Conservation (phyloP, 2,797 vertebrate genomes). For the Linurgus olivaceus region DNA sequence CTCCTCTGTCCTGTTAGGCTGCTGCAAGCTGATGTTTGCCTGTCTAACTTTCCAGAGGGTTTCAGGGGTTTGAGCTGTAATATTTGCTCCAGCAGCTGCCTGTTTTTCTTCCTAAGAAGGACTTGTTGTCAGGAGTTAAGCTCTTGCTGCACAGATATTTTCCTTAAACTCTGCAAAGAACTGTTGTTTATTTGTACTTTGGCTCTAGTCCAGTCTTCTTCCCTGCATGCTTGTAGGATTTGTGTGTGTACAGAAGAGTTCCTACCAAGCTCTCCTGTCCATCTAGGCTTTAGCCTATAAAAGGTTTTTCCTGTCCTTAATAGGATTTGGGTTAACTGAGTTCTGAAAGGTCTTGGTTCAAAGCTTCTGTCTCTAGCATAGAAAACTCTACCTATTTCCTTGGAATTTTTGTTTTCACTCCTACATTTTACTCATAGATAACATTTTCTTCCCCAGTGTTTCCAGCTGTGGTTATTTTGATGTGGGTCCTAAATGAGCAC, state of each 20-base stretch:
- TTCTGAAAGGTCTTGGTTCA: neutral
- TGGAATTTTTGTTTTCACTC: neutral
- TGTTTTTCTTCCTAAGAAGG: constrained; percentile 68
- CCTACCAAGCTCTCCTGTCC: neutral
- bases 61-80: neutral
- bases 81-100: constrained; percentile 34
- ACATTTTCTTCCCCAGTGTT: neutral
- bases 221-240: neutral
- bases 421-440: neutral
- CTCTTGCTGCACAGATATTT: constrained; percentile 41
- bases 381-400: neutral
- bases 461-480: neutral
- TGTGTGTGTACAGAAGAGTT: neutral
- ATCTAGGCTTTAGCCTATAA: neutral
- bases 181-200: constrained; percentile 65
- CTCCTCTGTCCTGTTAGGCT: neutral
- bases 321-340: neutral
- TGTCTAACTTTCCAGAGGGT: constrained; percentile 8
- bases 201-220: constrained; percentile 36
- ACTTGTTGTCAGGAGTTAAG: constrained; percentile 45
- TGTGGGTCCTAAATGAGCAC: neutral
- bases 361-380: neutral
- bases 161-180: constrained; percentile 52
- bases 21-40: neutral
- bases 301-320: neutral